Conservation (phyloP, 2,113 vertebrate species). For the Cyphomyrus discorhynchus region DNA sequence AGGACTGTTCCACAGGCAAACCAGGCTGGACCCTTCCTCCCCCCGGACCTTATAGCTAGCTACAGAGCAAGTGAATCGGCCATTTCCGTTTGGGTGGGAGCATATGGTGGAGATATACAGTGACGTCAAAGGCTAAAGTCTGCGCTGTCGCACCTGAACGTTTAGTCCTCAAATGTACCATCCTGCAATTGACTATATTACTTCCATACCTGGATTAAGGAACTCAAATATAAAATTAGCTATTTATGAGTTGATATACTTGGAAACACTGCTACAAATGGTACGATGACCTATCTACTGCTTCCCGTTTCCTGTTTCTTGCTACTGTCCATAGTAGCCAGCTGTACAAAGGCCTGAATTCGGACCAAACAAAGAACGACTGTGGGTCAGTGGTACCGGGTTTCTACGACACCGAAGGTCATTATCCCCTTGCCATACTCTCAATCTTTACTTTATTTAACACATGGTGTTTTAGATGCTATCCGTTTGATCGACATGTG, state of each 20-base stretch:
- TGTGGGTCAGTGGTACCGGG: conserved; percentile 47
- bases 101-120: conserved; percentile 8
- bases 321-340: conserved; percentile 55
- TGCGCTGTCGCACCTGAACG: neutral
- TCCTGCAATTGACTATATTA: conserved; percentile 2
- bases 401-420: conserved; percentile 63
- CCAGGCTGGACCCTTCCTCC: neutral
- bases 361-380: conserved; percentile 40
- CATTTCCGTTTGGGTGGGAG: neutral
- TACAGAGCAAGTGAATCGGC: neutral
- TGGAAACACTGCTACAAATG: conserved; percentile 48
- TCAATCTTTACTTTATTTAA: too few species aligned
- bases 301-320: conserved; percentile 48
- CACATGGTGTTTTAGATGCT: conserved; percentile 41
- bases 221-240: conserved; percentile 13
- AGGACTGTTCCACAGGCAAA: conserved; percentile 47
- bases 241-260: conserved; percentile 46
- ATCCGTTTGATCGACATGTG: conserved; percentile 64
- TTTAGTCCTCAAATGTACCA: neutral
- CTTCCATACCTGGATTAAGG: conserved; percentile 18
- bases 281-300: conserved; percentile 38
- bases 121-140: neutral
- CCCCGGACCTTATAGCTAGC: neutral
- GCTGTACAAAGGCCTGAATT: conserved; percentile 55
- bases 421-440: conserved; percentile 58